Evolutionary conservation across 2,888 invertebrate species (phyloP), one percentile per base, ranked within the genome.

Genomic region (Epistrophella euchroma): DNA sequence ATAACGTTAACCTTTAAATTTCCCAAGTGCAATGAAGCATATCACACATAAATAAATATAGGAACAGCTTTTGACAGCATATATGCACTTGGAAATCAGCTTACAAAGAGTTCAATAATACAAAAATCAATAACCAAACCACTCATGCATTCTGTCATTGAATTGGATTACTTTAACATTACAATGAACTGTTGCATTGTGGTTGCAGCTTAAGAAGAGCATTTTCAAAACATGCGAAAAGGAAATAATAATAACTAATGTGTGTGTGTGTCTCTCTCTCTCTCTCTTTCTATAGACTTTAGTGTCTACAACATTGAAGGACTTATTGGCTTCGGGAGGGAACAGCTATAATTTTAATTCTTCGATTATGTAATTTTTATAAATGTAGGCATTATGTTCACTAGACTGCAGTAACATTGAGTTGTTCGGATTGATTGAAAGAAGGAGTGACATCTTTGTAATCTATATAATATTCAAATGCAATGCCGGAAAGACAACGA

Each of bases 111-210:
- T 50, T 68, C 66, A 68, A 68, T 75, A 75, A 62, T 37, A 37
- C 60, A 32, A 75, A 70, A 81, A 75, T 74, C 81, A 52, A 81
- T 75, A 81, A n/a, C 22, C 64, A 6, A 81, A n/a, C 22, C 70
- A 75, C 28, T 70, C 62, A 71, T 70, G 62, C 70, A 64, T 70
- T 43, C 6, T 60, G 60, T 55, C 68, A 70, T 80, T 75, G 66
- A 58, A 79, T 79, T 66, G 66, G 60, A 79, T 79, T 79, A 73
- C 56, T 64, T 78, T 55, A 73, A 73, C 66, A 58, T 66, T 58
- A 79, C 72, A 79, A 79, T 79, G 56, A 66, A 58, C 64, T 64
- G 64, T 64, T 64, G 13, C 64, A 32, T 74, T 62, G 25, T 52
- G 28, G 22, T 50, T 68, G 68, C 37, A 68, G 52, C 50, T 37